These are phyloP conservation scores for Nothocercus julius DNA, from an alignment of 2,113 vertebrate species.

Conservation along the genomic window DNA sequence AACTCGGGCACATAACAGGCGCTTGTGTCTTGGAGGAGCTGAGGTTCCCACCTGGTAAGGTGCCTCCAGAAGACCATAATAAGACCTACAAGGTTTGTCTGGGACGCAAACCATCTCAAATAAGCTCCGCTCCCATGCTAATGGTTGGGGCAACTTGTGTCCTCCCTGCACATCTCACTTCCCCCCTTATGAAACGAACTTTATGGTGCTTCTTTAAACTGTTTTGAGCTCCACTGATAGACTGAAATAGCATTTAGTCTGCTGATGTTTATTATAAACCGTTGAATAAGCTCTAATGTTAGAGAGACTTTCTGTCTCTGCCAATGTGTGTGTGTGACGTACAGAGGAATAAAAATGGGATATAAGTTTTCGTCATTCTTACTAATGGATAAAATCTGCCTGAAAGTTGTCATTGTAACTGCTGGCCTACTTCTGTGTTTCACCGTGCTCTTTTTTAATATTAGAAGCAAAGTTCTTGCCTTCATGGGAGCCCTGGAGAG, in stretches of 20 bases:
- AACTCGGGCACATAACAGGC: neutral
- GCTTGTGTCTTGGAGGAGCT: neutral
- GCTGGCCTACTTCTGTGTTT: neutral
- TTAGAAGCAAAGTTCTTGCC: neutral
- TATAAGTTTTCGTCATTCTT: neutral
- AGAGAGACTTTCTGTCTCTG: neutral
- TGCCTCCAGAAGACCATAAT: neutral
- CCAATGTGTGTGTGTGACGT: fast-evolving
- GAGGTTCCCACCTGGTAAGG: neutral
- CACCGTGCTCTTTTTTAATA: neutral
- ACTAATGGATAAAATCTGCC: neutral
- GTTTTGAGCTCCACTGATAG: neutral
- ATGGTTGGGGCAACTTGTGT: neutral
- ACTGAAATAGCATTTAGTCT: neutral
- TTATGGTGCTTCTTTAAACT: neutral
- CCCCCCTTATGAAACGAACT: neutral
- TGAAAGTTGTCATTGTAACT: neutral
- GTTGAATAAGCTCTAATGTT: neutral
- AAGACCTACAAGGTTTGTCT: neutral
- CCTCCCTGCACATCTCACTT: neutral
- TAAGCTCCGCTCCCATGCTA: neutral
- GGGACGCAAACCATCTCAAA: too few species aligned
- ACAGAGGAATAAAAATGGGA: neutral
- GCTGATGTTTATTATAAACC: neutral
- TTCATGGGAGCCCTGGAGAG: neutral